phyloP scores from a whole-genome alignment of 2,797 vertebrate genomes.

The Amniataba percoides region DNA sequence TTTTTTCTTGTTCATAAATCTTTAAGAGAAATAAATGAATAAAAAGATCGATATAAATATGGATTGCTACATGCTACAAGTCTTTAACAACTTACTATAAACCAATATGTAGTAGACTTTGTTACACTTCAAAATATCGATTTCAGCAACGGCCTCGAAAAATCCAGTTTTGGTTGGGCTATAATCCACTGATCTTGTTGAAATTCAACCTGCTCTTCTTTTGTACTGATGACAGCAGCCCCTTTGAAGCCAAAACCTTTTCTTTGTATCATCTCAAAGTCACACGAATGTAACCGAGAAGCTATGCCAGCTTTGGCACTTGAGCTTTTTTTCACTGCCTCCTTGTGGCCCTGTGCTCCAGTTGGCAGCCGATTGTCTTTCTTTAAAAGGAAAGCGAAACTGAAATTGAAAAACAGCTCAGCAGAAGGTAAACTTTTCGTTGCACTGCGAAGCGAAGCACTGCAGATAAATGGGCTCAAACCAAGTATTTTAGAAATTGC shows the following conservation, averaged over 20 bases:
- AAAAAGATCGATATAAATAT: too few species aligned
- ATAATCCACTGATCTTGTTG: constrained; percentile 4
- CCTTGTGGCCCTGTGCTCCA: background rate
- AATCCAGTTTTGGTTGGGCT: background rate
- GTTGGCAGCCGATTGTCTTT: constrained; percentile 2
- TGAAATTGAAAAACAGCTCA: constrained; percentile 16
- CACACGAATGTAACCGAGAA: constrained; percentile 8
- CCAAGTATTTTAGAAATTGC: background rate
- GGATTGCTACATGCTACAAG: background rate
- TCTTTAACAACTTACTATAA: too few species aligned
- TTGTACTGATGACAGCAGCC: constrained; percentile 2
- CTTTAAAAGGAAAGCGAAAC: constrained; percentile 37
- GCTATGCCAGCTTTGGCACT: constrained; percentile 11
- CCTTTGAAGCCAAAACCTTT: constrained; percentile 10
- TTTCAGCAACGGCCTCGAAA: background rate
- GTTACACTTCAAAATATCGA: background rate
- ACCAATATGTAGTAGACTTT: too few species aligned
- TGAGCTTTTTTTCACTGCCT: constrained; percentile 12
- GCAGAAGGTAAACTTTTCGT: background rate
- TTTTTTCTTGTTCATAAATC: background rate
- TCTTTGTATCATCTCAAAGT: constrained; percentile 15
- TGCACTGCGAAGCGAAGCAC: background rate
- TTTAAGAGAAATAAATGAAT: background rate
- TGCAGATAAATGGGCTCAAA: constrained; percentile 8
- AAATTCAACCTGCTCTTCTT: constrained; percentile 10